A percentile compares a stretch with the other conserved stretches of the same genome.
These are phyloP conservation scores for Aldrovandia affinis DNA, from an alignment of 2,797 vertebrate genomes.

Conservation along the genomic window DNA sequence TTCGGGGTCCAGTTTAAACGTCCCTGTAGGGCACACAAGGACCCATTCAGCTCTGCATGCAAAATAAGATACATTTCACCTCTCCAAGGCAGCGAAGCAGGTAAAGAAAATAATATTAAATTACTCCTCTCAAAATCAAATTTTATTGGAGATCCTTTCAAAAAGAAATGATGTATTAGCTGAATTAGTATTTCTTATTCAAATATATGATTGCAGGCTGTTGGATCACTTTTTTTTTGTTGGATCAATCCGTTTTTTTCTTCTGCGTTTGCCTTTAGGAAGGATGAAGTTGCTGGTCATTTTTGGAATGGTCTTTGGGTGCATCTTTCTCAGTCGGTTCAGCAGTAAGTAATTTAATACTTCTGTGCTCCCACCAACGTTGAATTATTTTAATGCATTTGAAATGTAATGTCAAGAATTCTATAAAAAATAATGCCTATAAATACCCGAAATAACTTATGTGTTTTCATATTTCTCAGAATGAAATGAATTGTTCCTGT, in stretches of 20 bases:
- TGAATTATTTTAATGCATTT: not conserved
- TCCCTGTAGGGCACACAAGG: constrained; percentile 14
- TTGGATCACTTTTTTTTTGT: not conserved
- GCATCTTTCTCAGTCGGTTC: constrained; percentile 54
- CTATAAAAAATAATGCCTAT: no score
- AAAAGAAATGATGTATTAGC: not conserved
- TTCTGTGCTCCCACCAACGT: not conserved
- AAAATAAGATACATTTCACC: constrained; percentile 4
- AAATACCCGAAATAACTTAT: not conserved
- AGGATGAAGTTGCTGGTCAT: constrained; percentile 69
- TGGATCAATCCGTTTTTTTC: not conserved
- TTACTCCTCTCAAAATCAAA: not conserved
- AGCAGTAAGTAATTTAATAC: constrained; percentile 59
- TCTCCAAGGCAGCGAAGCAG: constrained; percentile 13
- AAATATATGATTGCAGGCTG: not conserved
- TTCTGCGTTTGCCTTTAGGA: constrained; percentile 25
- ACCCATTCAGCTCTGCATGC: constrained; percentile 23
- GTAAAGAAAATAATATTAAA: constrained; percentile 25
- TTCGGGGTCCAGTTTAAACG: constrained; percentile 32
- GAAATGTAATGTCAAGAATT: not conserved
- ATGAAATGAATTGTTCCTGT: not conserved
- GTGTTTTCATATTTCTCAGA: not conserved
- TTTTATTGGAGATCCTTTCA: not conserved
- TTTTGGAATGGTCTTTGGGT: constrained; percentile 57
- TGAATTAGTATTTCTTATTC: not conserved